Base-by-base conservation (phyloP, 1,140 invertebrate genomes). In the Drosophila mauritiana region DNA sequence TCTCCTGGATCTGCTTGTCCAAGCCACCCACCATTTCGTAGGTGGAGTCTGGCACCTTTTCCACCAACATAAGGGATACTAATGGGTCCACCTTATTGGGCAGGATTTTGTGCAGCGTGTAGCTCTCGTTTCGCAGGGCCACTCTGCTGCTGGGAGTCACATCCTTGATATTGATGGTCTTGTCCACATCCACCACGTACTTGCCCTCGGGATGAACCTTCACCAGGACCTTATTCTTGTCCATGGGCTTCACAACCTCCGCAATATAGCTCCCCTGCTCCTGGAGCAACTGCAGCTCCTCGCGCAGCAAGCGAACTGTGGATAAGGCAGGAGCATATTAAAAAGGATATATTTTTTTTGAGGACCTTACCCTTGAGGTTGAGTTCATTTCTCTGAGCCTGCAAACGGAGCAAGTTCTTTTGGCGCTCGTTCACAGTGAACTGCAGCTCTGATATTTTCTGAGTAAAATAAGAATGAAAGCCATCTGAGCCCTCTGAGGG, bases 201-300 rank as follows among this genome's bases (percentile, higher is more conserved):
- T 99, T 99, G 49, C 99, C 99, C 94, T 99, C 99, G 2, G 99
- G 99, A 93, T 99, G 99, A 11, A 99, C 98, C 94, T 99, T 99
- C 0, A 99, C 99, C 0, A 99, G 93, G 1, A 99, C 98, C 93
- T 99, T 99, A 92, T 99, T 99, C 92, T 99, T 99, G 92, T 99
- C 99, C 98, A 99, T 99, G 0, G 98, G 98, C 92, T 99, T 99
- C 0, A 99, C 98, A 25, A 99, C 99, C 94, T 99, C 99, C 4
- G 99, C 99, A 4, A 99, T 99, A 93, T 99, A 99, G 11, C 98
- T 99, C 7, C 99, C 99, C 93, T 99, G 99, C 91, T 99, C 99
- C 93, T 99, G 99, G 13, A 99, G 94, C 7, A 99, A 94, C 93
- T 99, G 98, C 0, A 99, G 93, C 91, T 99, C 99, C 93, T 99